A percentile compares a stretch with the other conserved stretches of the same genome.
These are phyloP conservation scores for Gallinago jamesoni DNA, from an alignment of 2,113 vertebrate species.

Conservation along the genomic window DNA sequence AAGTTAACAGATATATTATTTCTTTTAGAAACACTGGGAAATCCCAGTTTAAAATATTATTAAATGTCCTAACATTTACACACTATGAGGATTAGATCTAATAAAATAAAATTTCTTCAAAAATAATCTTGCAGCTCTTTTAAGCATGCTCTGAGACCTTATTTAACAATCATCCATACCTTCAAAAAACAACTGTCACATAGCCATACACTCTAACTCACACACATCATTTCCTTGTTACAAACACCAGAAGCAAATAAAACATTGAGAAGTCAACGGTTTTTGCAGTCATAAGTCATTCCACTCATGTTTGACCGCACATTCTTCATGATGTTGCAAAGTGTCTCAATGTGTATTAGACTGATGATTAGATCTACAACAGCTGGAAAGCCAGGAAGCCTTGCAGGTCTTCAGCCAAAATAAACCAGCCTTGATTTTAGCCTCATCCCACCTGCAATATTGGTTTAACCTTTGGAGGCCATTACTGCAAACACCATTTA, in stretches of 20 bases:
- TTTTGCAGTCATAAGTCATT: constrained; percentile 56
- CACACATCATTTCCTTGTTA: constrained; percentile 62
- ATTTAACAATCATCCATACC: constrained; percentile 77
- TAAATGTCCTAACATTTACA: constrained; percentile 98
- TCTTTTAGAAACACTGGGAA: constrained; percentile 87
- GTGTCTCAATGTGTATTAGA: constrained; percentile 7
- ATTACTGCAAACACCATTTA: constrained; percentile 65
- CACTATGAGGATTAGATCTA: constrained; percentile 95
- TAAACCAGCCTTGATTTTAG: constrained; percentile 73
- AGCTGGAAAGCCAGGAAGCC: constrained; percentile 45
- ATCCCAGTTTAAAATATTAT: constrained; percentile 92
- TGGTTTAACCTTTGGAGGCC: constrained; percentile 53
- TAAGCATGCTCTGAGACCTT: constrained; percentile 87
- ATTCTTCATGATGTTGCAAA: constrained; percentile 40
- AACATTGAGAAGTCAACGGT: constrained; percentile 63
- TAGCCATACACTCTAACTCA: constrained; percentile 70
- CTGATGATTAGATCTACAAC: not conserved
- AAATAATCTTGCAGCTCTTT: constrained; percentile 97
- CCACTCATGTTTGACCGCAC: constrained; percentile 8
- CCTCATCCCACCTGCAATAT: constrained; percentile 74
- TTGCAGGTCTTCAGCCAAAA: constrained; percentile 81
- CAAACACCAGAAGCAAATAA: constrained; percentile 64
- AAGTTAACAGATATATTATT: constrained; percentile 93
- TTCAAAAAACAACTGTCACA: constrained; percentile 74
- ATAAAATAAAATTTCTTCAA: constrained; percentile 99